Evolutionary conservation across 2,888 invertebrate species (phyloP).

Genomic region (Lasioglossum oenotherae): DNA sequence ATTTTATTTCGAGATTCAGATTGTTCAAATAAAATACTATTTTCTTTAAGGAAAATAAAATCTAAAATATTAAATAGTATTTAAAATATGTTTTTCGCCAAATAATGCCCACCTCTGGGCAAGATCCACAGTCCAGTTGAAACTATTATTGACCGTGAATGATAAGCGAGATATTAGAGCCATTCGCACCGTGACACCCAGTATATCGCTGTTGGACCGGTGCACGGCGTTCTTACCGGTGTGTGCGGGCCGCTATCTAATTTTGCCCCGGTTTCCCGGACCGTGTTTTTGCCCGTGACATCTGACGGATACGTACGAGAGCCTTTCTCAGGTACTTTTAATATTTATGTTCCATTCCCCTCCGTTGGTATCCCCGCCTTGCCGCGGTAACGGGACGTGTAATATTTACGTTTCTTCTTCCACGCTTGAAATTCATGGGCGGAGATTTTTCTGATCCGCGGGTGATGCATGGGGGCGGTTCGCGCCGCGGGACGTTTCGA

Average conservation of each 20-base stretch:
- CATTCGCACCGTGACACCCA: neutral
- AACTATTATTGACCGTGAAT: neutral
- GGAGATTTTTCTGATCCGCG: slow-evolving; percentile 56
- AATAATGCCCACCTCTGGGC: too few relatives aligned
- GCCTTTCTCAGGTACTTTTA: slow-evolving; percentile 65
- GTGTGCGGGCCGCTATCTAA: slow-evolving; percentile 57
- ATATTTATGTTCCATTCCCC: slow-evolving; percentile 62
- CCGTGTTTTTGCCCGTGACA: slow-evolving; percentile 52
- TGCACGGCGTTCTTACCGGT: neutral
- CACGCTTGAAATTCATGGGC: slow-evolving; percentile 47
- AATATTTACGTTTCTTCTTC: slow-evolving; percentile 54
- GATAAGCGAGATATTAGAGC: neutral
- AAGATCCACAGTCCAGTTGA: neutral
- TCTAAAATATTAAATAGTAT: too few relatives aligned
- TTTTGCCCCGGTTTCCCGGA: slow-evolving; percentile 57
- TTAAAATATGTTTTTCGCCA: too few relatives aligned
- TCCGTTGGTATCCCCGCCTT: neutral
- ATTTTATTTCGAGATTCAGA: too few relatives aligned
- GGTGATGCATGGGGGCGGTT: slow-evolving; percentile 37
- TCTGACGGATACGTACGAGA: slow-evolving; percentile 63
- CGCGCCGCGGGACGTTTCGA: slow-evolving; percentile 52
- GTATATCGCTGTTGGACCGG: neutral
- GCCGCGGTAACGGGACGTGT: slow-evolving; percentile 44
- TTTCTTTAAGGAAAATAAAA: too few relatives aligned
- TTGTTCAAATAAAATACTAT: too few relatives aligned